These are phyloP conservation scores for Nasonia oneida DNA, from an alignment of 2,888 invertebrate genomes.

Conservation along the genomic window DNA sequence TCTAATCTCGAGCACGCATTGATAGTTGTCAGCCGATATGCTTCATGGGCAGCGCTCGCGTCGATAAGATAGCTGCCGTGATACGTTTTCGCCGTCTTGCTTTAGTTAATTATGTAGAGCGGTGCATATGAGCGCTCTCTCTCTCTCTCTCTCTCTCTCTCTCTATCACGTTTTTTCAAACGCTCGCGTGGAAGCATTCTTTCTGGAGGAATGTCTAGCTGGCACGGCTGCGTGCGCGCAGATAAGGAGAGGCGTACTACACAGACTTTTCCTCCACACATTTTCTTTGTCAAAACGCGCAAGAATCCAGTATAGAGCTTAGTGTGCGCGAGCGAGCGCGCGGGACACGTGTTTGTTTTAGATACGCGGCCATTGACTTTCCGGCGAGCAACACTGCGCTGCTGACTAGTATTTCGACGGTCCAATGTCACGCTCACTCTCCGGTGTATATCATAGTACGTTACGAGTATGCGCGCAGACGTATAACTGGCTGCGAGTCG, in stretches of 20 bases:
- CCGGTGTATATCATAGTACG: background rate
- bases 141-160: too few species aligned
- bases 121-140: too few species aligned
- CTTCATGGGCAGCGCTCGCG: background rate
- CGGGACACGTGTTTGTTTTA: slow-evolving; percentile 76
- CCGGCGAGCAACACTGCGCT: slow-evolving; percentile 48
- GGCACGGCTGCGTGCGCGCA: background rate
- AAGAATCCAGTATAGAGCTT: background rate
- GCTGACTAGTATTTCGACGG: slow-evolving; percentile 57
- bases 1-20: background rate
- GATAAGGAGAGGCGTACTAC: background rate
- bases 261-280: background rate
- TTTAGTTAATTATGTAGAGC: background rate
- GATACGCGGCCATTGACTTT: slow-evolving; percentile 77
- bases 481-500: background rate
- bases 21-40: background rate
- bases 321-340: slow-evolving; percentile 40
- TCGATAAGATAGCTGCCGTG: background rate
- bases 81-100: background rate
- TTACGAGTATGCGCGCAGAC: background rate
- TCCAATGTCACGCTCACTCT: slow-evolving; percentile 58
- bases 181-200: too few species aligned
- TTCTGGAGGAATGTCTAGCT: too few species aligned
- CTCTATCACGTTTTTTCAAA: too few species aligned
- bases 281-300: background rate